These are phyloP conservation scores for Heliopora coerulea DNA, from an alignment of 92 coral and sea anemone genomes.

Conservation along the genomic window DNA sequence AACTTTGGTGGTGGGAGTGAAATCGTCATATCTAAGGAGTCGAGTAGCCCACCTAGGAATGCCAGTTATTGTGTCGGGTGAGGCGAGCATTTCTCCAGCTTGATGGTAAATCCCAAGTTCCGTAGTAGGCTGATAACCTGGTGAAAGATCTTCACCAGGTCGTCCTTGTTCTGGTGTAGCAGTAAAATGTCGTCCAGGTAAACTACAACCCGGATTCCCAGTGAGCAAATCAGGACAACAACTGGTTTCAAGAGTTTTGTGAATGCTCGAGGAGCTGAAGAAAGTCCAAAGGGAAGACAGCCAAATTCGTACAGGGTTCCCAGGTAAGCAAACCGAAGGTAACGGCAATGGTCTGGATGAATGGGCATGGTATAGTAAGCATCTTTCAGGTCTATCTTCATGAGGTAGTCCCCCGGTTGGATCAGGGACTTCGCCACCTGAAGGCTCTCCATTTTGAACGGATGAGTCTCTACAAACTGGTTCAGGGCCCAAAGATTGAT, in stretches of 20 bases:
- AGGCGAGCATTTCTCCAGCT: no score
- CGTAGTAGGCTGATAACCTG: no score
- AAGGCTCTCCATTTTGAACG: no score
- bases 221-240: conserved; percentile 24
- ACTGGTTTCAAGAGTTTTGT: no score
- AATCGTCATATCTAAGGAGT: conserved; percentile 17
- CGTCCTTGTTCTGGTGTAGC: conserved; percentile 16
- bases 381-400: no score
- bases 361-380: background rate
- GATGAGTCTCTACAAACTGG: no score
- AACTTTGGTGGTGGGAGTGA: conserved; percentile 32
- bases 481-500: no score
- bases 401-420: background rate
- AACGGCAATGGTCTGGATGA: background rate
- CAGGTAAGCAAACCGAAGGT: background rate
- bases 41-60: conserved; percentile 36
- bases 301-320: no score
- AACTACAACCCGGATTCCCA: conserved; percentile 31
- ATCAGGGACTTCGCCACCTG: conserved; percentile 13
- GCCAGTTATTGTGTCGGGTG: conserved; percentile 32
- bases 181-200: conserved; percentile 40
- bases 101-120: conserved; percentile 37
- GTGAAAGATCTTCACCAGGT: no score
- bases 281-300: no score
- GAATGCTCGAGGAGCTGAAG: no score